phyloP scores from a whole-genome alignment of 2,888 invertebrate genomes.

The Papilio demoleus region DNA sequence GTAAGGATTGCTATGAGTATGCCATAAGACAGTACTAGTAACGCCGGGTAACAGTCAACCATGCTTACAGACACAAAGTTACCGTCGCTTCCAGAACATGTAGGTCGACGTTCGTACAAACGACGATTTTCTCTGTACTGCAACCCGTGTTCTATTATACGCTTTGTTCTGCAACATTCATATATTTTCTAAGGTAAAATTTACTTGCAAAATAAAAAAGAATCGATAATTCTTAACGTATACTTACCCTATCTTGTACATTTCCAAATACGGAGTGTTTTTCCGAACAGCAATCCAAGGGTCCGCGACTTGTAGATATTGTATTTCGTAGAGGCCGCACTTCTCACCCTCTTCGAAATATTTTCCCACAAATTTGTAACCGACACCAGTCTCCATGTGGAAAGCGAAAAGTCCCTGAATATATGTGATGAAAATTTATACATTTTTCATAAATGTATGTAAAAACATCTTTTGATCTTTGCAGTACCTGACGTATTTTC shows the following conservation, averaged over 20 bases:
- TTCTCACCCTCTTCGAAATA: conserved; percentile 88
- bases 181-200: not conserved
- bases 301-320: conserved; percentile 85
- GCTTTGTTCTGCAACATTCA: conserved; percentile 67
- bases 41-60: conserved; percentile 83
- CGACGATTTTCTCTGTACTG: conserved; percentile 83
- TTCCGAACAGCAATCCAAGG: conserved; percentile 86
- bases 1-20: conserved; percentile 56
- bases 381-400: conserved; percentile 86
- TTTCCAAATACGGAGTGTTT: conserved; percentile 84
- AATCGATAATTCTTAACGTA: not conserved
- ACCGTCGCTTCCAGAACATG: conserved; percentile 83
- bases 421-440: not conserved
- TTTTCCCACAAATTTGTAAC: conserved; percentile 86
- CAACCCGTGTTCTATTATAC: conserved; percentile 80
- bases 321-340: conserved; percentile 87
- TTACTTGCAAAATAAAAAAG: not conserved
- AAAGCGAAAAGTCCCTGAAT: conserved; percentile 85
- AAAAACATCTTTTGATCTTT: too few relatives aligned
- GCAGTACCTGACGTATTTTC: conserved; percentile 79
- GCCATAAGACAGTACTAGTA: conserved; percentile 70
- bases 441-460: not conserved
- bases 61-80: conserved; percentile 87
- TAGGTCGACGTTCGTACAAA: conserved; percentile 86
- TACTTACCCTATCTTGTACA: conserved; percentile 85